phyloP scores from a whole-genome alignment of 1,140 invertebrate genomes.

The Cephus cinctus region DNA sequence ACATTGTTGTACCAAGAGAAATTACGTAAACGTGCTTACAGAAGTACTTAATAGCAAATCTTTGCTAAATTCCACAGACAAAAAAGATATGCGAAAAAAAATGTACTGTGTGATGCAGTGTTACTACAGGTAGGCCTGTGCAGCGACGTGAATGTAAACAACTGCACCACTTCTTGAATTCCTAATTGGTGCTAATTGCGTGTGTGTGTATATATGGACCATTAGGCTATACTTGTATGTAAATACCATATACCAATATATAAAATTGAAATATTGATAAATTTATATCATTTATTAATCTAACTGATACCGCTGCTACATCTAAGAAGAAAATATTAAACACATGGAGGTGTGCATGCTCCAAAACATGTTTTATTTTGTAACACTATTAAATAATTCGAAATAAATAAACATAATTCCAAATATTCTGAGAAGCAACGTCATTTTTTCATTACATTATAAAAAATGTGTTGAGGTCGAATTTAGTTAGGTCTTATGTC shows the following conservation, averaged over 20 bases:
- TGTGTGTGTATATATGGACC: conserved; percentile 40
- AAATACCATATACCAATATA: conserved; percentile 28
- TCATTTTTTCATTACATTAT: conserved; percentile 1
- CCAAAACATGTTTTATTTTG: conserved; percentile 37
- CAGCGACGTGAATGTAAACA: conserved; percentile 12
- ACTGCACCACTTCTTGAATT: conserved; percentile 29
- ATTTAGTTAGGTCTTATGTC: no score
- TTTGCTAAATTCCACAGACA: conserved; percentile 5
- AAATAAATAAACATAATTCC: conserved; percentile 34
- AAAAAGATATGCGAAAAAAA: background rate
- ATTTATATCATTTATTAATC: conserved; percentile 39
- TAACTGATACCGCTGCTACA: conserved; percentile 23
- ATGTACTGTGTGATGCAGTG: background rate
- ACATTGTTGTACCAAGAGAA: conserved; percentile 9
- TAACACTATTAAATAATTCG: conserved; percentile 42
- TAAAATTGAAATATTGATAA: conserved; percentile 25
- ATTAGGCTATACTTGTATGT: conserved; percentile 22
- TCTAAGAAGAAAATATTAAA: conserved; percentile 17
- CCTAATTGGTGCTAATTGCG: conserved; percentile 39
- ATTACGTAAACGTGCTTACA: conserved; percentile 1
- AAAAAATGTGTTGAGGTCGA: no score
- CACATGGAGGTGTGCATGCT: conserved; percentile 9
- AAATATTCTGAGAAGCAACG: conserved; percentile 2
- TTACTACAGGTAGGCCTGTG: no score
- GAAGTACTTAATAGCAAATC: conserved; percentile 3